Percentiles rank a stretch among this genome's conserved stretches.
phyloP scores from a whole-genome alignment of 2,888 invertebrate species.

The Cancer borealis region DNA sequence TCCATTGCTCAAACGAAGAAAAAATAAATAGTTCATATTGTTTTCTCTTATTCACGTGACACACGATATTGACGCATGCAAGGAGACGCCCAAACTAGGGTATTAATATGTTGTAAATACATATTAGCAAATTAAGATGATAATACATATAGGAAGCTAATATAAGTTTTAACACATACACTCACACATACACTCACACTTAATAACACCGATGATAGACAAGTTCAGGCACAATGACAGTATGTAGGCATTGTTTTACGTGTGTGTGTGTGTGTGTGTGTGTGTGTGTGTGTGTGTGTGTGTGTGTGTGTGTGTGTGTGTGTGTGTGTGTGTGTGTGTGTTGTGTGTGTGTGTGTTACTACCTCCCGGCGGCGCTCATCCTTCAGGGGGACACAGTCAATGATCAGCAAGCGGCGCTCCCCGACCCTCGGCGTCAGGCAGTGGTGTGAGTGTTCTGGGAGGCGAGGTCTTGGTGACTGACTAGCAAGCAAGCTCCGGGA shows the following conservation, averaged over 20 bases:
- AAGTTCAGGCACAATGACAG: not conserved
- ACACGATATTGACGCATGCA: not conserved
- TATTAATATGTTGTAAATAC: too few relatives aligned
- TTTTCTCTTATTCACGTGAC: not conserved
- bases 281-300: not conserved
- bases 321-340: conserved; percentile 34
- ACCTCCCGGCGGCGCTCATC: conserved; percentile 23
- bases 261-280: not conserved
- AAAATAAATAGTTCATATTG: not conserved
- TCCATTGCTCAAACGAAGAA: not conserved
- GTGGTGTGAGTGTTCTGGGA: not conserved
- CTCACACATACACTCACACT: conserved; percentile 13
- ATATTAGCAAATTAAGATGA: not conserved
- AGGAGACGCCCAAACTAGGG: not conserved
- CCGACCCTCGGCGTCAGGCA: not conserved
- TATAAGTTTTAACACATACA: not conserved
- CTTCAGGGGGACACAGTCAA: not conserved
- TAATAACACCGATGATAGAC: not conserved
- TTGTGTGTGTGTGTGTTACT: conserved; percentile 15
- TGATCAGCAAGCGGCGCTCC: not conserved
- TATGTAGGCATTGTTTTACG: not conserved
- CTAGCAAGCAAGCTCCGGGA: not conserved
- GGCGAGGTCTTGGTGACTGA: not conserved
- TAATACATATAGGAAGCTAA: not conserved
- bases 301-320: not conserved